phyloP scores from a whole-genome alignment of 1,140 invertebrate species.

The Leptinotarsa texana region DNA sequence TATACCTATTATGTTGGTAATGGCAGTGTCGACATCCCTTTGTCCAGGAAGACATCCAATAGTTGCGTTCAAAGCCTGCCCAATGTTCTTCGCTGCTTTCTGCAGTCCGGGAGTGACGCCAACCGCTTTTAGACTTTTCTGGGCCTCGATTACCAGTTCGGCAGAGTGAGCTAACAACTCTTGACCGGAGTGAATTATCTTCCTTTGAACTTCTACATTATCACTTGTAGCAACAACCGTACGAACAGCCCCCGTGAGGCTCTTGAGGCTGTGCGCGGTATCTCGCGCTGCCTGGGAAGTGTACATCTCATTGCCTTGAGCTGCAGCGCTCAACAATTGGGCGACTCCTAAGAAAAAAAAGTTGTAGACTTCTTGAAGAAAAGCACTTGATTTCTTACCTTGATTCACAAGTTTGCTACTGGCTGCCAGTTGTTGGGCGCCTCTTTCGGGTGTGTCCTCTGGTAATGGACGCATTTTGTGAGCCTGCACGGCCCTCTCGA shows the following conservation, averaged over 20 bases:
- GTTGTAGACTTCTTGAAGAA: too few species aligned
- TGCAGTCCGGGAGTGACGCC: slow-evolving; percentile 63
- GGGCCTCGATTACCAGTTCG: slow-evolving; percentile 78
- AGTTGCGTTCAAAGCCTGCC: slow-evolving; percentile 63
- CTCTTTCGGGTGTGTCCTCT: slow-evolving; percentile 81
- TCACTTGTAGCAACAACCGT: slow-evolving; percentile 70
- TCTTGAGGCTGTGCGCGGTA: slow-evolving; percentile 76
- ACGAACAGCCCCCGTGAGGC: slow-evolving; percentile 65
- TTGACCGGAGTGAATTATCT: slow-evolving; percentile 73
- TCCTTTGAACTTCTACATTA: slow-evolving; percentile 66
- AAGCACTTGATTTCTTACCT: slow-evolving; percentile 42
- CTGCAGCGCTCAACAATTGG: slow-evolving; percentile 82
- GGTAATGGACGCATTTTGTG: slow-evolving; percentile 79
- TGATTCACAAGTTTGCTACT: slow-evolving; percentile 69
- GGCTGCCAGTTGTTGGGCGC: slow-evolving; percentile 71
- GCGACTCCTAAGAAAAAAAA: slow-evolving; percentile 62
- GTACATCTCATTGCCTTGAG: slow-evolving; percentile 83
- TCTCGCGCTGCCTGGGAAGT: slow-evolving; percentile 82
- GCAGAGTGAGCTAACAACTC: slow-evolving; percentile 80
- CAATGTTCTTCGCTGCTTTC: slow-evolving; percentile 63
- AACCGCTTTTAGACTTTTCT: slow-evolving; percentile 66
- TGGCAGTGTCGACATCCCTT: slow-evolving; percentile 84
- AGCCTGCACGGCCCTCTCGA: slow-evolving; percentile 72
- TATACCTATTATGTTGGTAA: slow-evolving; percentile 71
- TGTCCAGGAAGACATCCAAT: slow-evolving; percentile 87